Percentiles rank a stretch among this genome's conserved stretches.
phyloP scores from a whole-genome alignment of 2,888 invertebrate genomes.

The Nomada fucata region DNA sequence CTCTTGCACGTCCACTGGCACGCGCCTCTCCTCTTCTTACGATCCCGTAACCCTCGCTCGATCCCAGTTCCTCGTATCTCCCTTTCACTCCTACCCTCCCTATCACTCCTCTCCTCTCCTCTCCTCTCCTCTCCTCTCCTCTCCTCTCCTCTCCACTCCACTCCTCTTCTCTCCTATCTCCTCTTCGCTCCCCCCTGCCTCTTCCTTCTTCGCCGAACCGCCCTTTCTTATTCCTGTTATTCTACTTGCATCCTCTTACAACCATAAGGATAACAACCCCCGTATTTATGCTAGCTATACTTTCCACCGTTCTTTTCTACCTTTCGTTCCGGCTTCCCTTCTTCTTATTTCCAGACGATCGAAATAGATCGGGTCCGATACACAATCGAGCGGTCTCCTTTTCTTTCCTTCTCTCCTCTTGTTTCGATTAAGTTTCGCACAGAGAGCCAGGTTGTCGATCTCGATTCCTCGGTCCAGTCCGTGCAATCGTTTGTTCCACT shows the following conservation, averaged over 20 bases:
- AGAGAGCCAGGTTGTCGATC: slow-evolving; percentile 28
- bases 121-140: neutral
- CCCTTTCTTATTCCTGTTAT: neutral
- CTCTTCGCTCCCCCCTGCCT: neutral
- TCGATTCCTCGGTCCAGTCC: slow-evolving; percentile 20
- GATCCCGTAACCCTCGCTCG: neutral
- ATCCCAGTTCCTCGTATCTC: slow-evolving; percentile 6
- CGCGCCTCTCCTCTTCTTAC: slow-evolving; percentile 32
- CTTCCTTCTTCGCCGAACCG: no score
- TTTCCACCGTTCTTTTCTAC: slow-evolving; percentile 1
- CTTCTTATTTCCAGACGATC: neutral
- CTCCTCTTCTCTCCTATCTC: no score
- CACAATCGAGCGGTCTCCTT: neutral
- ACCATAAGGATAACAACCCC: no score
- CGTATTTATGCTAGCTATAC: neutral
- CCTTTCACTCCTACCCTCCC: no score
- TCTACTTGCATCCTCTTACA: no score
- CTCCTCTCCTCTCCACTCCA: neutral
- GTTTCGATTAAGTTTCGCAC: neutral
- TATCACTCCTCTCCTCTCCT: neutral
- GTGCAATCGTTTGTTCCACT: neutral
- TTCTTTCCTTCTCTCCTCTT: neutral
- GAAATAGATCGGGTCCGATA: neutral
- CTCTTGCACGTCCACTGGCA: slow-evolving; percentile 57
- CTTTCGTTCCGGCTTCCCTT: neutral